Base-by-base conservation (phyloP, 2,113 vertebrate species). In the Upupa epops region DNA sequence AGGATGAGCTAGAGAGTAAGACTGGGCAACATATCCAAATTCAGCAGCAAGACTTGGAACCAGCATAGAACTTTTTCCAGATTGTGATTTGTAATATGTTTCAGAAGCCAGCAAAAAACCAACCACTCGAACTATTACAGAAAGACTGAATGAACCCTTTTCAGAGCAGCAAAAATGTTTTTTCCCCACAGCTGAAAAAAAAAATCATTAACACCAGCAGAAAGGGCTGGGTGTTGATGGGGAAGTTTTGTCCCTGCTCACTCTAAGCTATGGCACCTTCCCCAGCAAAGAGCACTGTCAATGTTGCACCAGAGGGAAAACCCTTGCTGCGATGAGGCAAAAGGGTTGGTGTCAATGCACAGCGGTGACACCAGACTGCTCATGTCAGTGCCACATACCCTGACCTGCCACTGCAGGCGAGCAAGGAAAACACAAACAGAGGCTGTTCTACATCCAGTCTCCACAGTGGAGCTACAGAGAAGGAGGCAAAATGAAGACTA, bases 1-100 rank as follows among this genome's bases (percentile, higher is more conserved):
- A 97, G 98, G 98, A 98, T 98, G 97, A 98, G 97, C 97, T 98
- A 94, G 96, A 93, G 95, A 96, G 90, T 96, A 93, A 97, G 97
- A 97, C 96, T 96, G 95, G 76, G 93, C 83, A 96, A 97, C 48
- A 81, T 90, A 96, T 97, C 97, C 97, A 97, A 97, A 97, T 98
- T 96, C 98, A 98, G 97, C 97, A 98, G 97, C 91, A 96, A 96
- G 92, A 95, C 93, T 97, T 96, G 97, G 95, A 97, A 97, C 78
- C 40, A 86, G 91, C 85, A 92, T 93, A 97, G 95, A 97, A 97
- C 96, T 97, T 97, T 98, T 97, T 98, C 97, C 98, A 98, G 94
- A 95, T 96, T 95, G 86, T 96, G 95, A 97, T 96, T 97, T 96
- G 96, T 96, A 97, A 97, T 96, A 94, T 94, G 79, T 92, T 97